Conservation (phyloP, 2,797 vertebrate species). For the Halcyon smyrnensis region DNA sequence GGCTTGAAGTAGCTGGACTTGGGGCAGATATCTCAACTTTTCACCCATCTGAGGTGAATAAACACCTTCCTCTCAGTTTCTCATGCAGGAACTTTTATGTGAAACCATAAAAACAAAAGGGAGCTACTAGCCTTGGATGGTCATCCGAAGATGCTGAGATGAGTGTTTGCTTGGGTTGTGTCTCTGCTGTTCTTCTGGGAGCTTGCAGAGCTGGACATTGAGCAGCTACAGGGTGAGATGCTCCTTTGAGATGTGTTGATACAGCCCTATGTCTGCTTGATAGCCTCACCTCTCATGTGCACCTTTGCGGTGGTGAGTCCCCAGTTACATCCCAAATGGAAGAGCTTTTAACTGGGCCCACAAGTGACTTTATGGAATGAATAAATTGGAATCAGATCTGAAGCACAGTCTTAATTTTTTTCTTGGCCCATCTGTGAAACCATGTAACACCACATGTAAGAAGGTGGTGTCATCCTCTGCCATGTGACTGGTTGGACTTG, state of each 20-base stretch:
- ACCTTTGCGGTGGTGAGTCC: not conserved
- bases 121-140: not conserved
- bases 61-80: not conserved
- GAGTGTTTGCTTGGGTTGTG: not conserved
- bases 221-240: not conserved
- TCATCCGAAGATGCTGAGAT: not conserved
- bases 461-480: not conserved
- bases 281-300: not conserved
- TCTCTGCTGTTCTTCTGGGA: not conserved
- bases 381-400: not conserved
- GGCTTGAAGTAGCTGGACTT: not conserved
- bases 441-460: rapidly evolving
- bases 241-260: not conserved
- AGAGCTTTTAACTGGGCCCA: not conserved
- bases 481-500: not conserved
- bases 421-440: not conserved
- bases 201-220: not conserved
- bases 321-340: not conserved
- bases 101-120: not conserved
- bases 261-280: not conserved
- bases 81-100: not conserved
- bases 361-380: not conserved
- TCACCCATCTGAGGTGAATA: not conserved
- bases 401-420: not conserved
- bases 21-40: not conserved